Evolutionary conservation across 2,113 vertebrate species (phyloP).

Genomic region (Petaurus breviceps): DNA sequence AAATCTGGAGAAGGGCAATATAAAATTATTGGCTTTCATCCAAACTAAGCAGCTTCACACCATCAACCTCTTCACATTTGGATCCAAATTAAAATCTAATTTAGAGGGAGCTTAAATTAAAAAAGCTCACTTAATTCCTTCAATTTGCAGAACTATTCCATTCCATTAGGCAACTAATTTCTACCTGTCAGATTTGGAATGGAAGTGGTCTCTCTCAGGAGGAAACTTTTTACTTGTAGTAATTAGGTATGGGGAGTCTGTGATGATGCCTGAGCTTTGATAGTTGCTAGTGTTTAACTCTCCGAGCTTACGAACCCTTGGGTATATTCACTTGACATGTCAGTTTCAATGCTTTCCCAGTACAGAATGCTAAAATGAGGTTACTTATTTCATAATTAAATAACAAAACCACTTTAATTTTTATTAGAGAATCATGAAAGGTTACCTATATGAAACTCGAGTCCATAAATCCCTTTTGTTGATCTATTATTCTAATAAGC

Average conservation of each 20-base stretch:
- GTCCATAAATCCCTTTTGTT: slow-evolving; percentile 72
- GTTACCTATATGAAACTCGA: slow-evolving; percentile 64
- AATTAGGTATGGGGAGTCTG: slow-evolving; percentile 86
- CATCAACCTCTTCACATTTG: slow-evolving; percentile 79
- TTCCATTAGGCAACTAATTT: slow-evolving; percentile 94
- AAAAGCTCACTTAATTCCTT: slow-evolving; percentile 88
- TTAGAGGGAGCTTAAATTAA: slow-evolving; percentile 83
- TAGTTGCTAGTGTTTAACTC: slow-evolving; percentile 71
- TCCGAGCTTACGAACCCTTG: slow-evolving; percentile 67
- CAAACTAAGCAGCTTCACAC: slow-evolving; percentile 78
- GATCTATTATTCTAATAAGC: slow-evolving; percentile 78
- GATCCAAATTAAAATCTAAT: slow-evolving; percentile 91
- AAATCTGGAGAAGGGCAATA: slow-evolving; percentile 16
- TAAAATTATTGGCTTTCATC: slow-evolving; percentile 76
- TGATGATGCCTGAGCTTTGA: slow-evolving; percentile 66
- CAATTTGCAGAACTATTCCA: slow-evolving; percentile 90
- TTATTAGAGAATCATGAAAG: slow-evolving; percentile 72
- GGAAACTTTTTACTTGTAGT: slow-evolving; percentile 84
- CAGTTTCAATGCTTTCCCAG: slow-evolving; percentile 62
- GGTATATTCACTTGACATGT: slow-evolving; percentile 76
- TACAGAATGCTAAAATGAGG: slow-evolving; percentile 74
- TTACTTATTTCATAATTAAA: slow-evolving; percentile 82
- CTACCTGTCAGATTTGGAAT: slow-evolving; percentile 88
- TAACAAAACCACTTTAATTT: slow-evolving; percentile 79
- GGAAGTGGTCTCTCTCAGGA: slow-evolving; percentile 85